Evolutionary conservation across 2,888 invertebrate genomes (phyloP).

Genomic region (Bruchidius siliquastri): DNA sequence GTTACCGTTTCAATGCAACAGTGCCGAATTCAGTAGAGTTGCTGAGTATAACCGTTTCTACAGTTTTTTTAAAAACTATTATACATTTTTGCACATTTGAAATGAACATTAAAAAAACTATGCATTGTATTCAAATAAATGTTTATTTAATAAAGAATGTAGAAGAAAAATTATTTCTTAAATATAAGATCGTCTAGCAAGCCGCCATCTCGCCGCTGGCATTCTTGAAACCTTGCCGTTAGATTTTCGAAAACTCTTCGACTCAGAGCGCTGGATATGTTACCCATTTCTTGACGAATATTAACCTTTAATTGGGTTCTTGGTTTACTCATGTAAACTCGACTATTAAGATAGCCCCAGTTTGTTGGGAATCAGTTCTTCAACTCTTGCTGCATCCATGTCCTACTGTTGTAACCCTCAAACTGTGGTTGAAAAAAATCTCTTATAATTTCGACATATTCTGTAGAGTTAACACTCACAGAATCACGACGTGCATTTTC

Average conservation of each 20-base stretch:
- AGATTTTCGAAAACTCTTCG: not conserved
- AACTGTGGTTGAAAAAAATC: constrained; percentile 5
- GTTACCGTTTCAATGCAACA: too few relatives aligned
- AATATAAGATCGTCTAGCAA: not conserved
- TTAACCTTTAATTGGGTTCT: not conserved
- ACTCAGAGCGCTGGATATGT: not conserved
- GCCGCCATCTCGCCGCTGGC: not conserved
- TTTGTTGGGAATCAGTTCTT: constrained; percentile 1
- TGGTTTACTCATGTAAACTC: constrained; percentile 1
- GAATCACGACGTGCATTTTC: not conserved
- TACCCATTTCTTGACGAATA: constrained; percentile 2
- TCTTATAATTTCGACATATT: not conserved
- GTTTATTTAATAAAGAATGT: not conserved
- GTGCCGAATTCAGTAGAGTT: too few relatives aligned
- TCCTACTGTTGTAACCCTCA: constrained; percentile 4
- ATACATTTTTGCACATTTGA: not conserved
- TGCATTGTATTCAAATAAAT: constrained; percentile 1
- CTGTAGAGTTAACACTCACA: not conserved
- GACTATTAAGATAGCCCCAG: not conserved
- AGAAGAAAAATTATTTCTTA: not conserved
- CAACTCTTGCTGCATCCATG: constrained; percentile 7
- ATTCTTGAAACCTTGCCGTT: not conserved
- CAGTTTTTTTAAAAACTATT: too few relatives aligned
- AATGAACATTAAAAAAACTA: not conserved
- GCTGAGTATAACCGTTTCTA: too few relatives aligned